Base-by-base conservation (phyloP, 30 jellyfish, hydroid and myxozoan species). In the Hydractinia symbiolongicarpus region DNA sequence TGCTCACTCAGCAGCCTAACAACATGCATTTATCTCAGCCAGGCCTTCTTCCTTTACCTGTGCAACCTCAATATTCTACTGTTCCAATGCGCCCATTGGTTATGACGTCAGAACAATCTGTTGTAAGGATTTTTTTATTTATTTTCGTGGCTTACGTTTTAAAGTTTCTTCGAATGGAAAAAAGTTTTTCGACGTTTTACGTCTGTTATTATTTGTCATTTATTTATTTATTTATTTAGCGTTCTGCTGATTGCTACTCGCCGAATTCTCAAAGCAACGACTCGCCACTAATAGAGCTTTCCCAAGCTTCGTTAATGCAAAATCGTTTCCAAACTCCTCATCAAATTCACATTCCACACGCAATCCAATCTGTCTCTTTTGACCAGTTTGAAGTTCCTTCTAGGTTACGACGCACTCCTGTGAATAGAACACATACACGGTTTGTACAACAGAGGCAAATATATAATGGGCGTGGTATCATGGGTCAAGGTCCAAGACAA, bases 31-130 rank as follows among this genome's bases (percentile, higher is more conserved):
- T 71, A 50, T 19, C 30, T 15, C 80, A 71, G 61, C 61, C 80
- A n/a, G 80, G 80, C n/a, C 56, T 71, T 71, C 66, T 71, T 1
- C 80, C 80, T 1, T 19, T 71, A 60, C 80, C 80, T 20, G 54
- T 53, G 11, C 80, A 71, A 50, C 80, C 44, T 8, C 80, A 71
- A 8, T 60, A 71, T 20, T 30, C 80, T 9, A 8, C 80, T 7
- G 40, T 64, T 64, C 74, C 74, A n/a, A 44, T 64, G 40, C 74
- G 74, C 4, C 40, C 74, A 51, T 64, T 64, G 40, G 74, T 64
- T 44, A 64, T 64, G 74, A 64, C 74, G 17, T 64, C 74, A 7
- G 74, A 64, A 64, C 8, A 44, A 64, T 64, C 74, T 64, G 40
- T 64, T 44, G 74, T 64, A 64, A 64, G 40, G 17, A n/a, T 13